Base-by-base conservation (phyloP, 2,797 vertebrate species). In the Acanthurus tractus region DNA sequence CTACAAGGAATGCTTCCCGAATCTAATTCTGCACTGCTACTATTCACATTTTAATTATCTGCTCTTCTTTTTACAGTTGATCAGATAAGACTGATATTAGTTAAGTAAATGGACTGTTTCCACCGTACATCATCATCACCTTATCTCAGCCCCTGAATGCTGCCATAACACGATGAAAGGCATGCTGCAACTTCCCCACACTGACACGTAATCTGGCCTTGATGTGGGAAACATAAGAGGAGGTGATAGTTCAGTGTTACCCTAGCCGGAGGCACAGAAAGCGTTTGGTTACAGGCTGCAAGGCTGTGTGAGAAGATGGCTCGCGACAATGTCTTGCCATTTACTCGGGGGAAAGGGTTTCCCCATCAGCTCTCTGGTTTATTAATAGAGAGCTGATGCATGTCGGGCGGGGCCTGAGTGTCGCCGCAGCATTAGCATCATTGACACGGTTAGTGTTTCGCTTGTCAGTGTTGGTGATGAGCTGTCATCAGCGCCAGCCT, bases 361-460 rank as follows among this genome's bases (percentile, higher is more conserved):
- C 87, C 86, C 85, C 79, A 66, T 40, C 64, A 18, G 25, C 74
- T 61, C 67, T 67, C 38, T 52, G 50, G 58, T 81, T 83, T 90
- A 94, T 91, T 90, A 88, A 93, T 86, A 88, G 78, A 62, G 62
- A 71, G 70, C 73, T 63, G 46, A 62, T 40, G 75, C 49, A 8
- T 50, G 75, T 76, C 40, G 15, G 59, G 73, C 36, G 54, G 38
- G 65, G 62, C 44, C 45, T 49, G 50, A 68, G 70, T 42, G 15
- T 48, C 1, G 20, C 61, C 6, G 6, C 78, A 46, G 63, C 50
- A 40, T 69, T 66, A 8, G 82, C 78, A 64, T 84, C 81, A 53
- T 49, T 84, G 85, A 78, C 86, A 84, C 42, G 67, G 85, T 83
- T 88, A 64, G 85, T 81, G 83, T 89, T 90, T 89, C 89, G 82